phyloP scores from a whole-genome alignment of 2,113 vertebrate species.

The Turnix velox region DNA sequence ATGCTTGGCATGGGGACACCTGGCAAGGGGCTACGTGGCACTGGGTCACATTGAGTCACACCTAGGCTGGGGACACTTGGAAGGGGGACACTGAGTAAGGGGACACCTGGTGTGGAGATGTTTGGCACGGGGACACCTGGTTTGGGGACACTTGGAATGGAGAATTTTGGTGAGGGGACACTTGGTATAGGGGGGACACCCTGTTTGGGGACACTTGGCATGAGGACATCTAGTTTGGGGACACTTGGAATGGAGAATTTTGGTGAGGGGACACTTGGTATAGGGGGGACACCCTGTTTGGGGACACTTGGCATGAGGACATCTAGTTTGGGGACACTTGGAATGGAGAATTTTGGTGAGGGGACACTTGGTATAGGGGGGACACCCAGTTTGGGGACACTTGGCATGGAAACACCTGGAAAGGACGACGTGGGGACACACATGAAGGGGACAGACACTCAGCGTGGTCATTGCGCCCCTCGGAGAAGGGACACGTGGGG shows the following conservation, averaged over 20 bases:
- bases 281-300: background rate
- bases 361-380: background rate
- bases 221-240: background rate
- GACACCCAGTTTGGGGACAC: background rate
- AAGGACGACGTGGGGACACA: background rate
- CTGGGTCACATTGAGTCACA: no score
- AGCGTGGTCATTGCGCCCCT: background rate
- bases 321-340: background rate
- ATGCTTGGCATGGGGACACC: background rate
- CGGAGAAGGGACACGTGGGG: background rate
- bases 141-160: background rate
- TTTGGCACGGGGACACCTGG: background rate
- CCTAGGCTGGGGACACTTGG: background rate
- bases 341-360: background rate
- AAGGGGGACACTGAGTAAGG: background rate
- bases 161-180: background rate
- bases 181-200: background rate
- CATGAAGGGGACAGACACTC: background rate
- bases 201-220: background rate
- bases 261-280: background rate
- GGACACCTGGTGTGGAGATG: background rate
- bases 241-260: background rate
- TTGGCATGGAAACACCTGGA: background rate
- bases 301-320: background rate
- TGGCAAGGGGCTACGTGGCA: background rate